Conservation (phyloP, 2,888 invertebrate genomes). For the Bombylius major region DNA sequence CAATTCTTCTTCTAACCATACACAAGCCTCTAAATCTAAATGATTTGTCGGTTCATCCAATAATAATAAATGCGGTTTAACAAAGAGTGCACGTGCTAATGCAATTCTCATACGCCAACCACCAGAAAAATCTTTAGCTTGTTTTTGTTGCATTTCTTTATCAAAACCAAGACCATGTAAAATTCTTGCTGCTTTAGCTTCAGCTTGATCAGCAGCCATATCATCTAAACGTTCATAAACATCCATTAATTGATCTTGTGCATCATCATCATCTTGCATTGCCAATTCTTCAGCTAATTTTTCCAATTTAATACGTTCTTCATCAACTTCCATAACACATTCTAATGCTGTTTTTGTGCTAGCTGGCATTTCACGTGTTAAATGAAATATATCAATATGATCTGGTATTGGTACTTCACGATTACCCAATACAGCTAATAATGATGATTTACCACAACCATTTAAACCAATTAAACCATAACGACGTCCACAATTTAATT, state of each 20-base stretch:
- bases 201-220: constrained; percentile 90
- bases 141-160: constrained; percentile 69
- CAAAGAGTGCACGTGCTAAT: constrained; percentile 87
- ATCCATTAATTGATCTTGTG: constrained; percentile 93
- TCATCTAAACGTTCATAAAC: constrained; percentile 96
- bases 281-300: constrained; percentile 82
- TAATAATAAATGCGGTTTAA: constrained; percentile 91
- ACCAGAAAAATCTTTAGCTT: constrained; percentile 81
- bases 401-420: constrained; percentile 93
- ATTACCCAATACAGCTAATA: constrained; percentile 81
- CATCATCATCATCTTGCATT: constrained; percentile 76
- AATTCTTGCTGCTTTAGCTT: constrained; percentile 86
- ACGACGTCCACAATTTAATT: constrained; percentile 92
- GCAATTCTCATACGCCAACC: constrained; percentile 99
- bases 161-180: constrained; percentile 94
- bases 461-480: constrained; percentile 97
- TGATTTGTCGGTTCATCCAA: constrained; percentile 99
- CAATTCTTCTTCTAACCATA: constrained; percentile 97
- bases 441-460: constrained; percentile 95
- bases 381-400: constrained; percentile 94
- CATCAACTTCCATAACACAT: constrained; percentile 97
- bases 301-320: constrained; percentile 82
- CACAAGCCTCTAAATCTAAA: constrained; percentile 96
- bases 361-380: constrained; percentile 96
- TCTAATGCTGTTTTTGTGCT: constrained; percentile 90